Percentiles rank a stretch among this genome's conserved stretches.
These are phyloP conservation scores for Drosophila prosaltans DNA, from an alignment of 1,140 invertebrate species.

Conservation along the genomic window DNA sequence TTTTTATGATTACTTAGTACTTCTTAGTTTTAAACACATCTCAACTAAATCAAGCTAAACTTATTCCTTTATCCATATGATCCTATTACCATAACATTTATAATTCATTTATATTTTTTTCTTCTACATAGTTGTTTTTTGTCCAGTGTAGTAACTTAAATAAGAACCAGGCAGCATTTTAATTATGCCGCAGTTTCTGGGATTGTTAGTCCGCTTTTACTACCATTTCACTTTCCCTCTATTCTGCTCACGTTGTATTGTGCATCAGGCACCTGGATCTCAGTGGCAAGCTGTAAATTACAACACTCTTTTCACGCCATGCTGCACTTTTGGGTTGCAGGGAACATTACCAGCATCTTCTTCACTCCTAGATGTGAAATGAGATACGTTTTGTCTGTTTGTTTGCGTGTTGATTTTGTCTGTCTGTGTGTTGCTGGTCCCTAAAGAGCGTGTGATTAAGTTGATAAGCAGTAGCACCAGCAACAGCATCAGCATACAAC, in stretches of 20 bases:
- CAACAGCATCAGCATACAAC: slow-evolving; percentile 15
- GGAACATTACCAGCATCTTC: slow-evolving; percentile 6
- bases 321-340: slow-evolving; percentile 69
- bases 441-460: slow-evolving; percentile 64
- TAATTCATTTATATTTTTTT: neutral
- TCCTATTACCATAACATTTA: too few relatives aligned
- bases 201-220: slow-evolving; percentile 21
- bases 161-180: slow-evolving; percentile 58
- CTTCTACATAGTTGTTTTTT: slow-evolving; percentile 1
- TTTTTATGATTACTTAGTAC: too few relatives aligned
- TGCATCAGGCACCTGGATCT: slow-evolving; percentile 44
- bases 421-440: slow-evolving; percentile 9
- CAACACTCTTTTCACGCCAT: slow-evolving; percentile 73
- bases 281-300: slow-evolving; percentile 64
- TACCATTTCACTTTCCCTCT: slow-evolving; percentile 13
- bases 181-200: slow-evolving; percentile 57
- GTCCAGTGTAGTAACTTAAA: slow-evolving; percentile 12
- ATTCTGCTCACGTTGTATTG: slow-evolving; percentile 31
- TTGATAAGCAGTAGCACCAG: slow-evolving; percentile 53
- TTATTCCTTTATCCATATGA: too few relatives aligned
- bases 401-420: slow-evolving; percentile 33
- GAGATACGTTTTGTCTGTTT: slow-evolving; percentile 42
- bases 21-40: too few relatives aligned
- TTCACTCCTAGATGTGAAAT: slow-evolving; percentile 26
- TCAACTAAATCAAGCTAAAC: too few relatives aligned